These are phyloP conservation scores for Dasypus novemcinctus DNA, from an alignment of 2,113 vertebrate species.

Conservation along the genomic window DNA sequence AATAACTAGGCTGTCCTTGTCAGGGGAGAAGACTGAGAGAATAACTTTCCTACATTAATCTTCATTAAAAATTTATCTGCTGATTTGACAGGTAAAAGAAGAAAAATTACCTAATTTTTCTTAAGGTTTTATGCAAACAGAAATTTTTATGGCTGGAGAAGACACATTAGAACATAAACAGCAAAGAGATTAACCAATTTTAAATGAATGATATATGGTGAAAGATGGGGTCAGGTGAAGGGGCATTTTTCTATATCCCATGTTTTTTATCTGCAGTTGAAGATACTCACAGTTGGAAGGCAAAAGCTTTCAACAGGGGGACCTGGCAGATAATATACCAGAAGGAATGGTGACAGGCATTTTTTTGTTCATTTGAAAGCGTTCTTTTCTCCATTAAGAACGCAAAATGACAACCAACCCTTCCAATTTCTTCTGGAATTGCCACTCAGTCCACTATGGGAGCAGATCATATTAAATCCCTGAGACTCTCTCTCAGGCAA, in stretches of 20 bases:
- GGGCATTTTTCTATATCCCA: neutral
- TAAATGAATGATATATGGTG: neutral
- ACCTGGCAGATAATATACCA: neutral
- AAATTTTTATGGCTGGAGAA: neutral
- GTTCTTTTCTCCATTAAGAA: constrained; percentile 20
- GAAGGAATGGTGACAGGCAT: neutral
- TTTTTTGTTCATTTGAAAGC: neutral
- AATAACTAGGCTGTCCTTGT: neutral
- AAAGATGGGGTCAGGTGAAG: neutral
- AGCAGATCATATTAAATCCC: neutral
- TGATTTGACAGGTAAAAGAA: constrained; percentile 16
- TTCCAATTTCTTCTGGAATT: constrained; percentile 14
- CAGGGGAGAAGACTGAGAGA: neutral
- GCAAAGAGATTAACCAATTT: neutral
- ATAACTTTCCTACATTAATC: neutral
- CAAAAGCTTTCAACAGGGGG: neutral
- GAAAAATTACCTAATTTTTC: constrained; percentile 14
- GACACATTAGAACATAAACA: neutral
- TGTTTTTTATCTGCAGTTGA: neutral
- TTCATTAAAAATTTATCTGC: constrained; percentile 2
- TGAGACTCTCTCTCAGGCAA: neutral
- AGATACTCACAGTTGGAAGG: neutral
- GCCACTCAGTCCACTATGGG: neutral
- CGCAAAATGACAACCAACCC: neutral
- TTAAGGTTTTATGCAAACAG: constrained; percentile 1